A percentile compares a stretch with the other conserved stretches of the same genome.
Evolutionary conservation across 2,797 vertebrate species (phyloP).

Genomic region (Poecilia gillii): DNA sequence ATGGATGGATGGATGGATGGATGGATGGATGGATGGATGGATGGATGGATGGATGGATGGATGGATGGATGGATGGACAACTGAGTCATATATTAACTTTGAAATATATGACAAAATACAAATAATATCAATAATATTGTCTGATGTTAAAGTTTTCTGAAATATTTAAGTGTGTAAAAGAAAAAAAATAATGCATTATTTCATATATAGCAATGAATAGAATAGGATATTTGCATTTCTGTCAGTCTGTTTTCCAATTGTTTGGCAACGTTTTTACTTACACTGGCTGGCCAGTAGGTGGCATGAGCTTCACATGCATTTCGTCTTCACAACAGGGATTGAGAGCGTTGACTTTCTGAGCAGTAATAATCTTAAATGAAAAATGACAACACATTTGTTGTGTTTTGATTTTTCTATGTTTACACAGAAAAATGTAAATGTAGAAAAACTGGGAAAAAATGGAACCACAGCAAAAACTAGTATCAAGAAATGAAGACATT

Average conservation of each 20-base stretch:
- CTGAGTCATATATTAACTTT: background rate
- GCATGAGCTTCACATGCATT: background rate
- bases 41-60: no score
- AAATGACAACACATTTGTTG: background rate
- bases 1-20: no score
- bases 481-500: background rate
- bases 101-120: background rate
- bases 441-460: no score
- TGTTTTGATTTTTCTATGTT: background rate
- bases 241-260: background rate
- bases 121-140: background rate
- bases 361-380: background rate
- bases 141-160: background rate
- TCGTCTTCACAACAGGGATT: background rate
- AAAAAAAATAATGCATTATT: background rate
- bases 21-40: no score
- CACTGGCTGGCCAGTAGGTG: background rate
- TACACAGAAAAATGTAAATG: no score
- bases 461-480: background rate
- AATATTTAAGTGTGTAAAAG: background rate
- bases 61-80: no score
- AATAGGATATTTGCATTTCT: background rate
- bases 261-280: background rate
- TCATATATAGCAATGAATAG: background rate
- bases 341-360: background rate